Evolutionary conservation across 2,888 invertebrate genomes (phyloP).

Genomic region (Acleris literana): DNA sequence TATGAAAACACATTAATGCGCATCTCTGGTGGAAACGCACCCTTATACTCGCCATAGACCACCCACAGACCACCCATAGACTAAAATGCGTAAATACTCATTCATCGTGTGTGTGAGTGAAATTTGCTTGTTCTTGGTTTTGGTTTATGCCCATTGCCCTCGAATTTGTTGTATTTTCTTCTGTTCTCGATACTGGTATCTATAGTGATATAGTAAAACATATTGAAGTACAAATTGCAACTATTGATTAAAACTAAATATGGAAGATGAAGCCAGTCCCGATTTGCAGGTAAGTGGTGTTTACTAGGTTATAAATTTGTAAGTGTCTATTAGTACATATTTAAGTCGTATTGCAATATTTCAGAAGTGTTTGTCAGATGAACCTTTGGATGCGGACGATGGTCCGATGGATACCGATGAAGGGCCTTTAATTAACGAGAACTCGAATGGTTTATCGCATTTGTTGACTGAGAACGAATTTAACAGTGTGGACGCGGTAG

Average conservation of each 20-base stretch:
- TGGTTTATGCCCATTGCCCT: constrained; percentile 11
- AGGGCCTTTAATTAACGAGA: constrained; percentile 75
- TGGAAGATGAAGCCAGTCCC: constrained; percentile 71
- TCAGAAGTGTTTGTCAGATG: constrained; percentile 72
- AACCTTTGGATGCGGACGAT: constrained; percentile 44
- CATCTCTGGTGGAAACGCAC: too few relatives aligned
- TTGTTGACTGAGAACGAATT: constrained; percentile 75
- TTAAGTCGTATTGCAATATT: constrained; percentile 41
- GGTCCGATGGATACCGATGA: constrained; percentile 73
- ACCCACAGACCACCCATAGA: constrained; percentile 13
- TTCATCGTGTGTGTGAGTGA: constrained; percentile 9
- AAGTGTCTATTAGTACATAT: constrained; percentile 28
- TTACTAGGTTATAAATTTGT: constrained; percentile 42
- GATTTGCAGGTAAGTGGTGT: constrained; percentile 66
- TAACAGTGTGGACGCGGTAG: constrained; percentile 72
- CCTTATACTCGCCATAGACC: constrained; percentile 17
- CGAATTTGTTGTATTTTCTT: constrained; percentile 25
- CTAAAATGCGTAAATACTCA: constrained; percentile 1
- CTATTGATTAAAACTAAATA: constrained; percentile 40
- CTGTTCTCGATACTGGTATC: constrained; percentile 34
- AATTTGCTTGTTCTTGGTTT: constrained; percentile 22
- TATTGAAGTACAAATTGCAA: constrained; percentile 27
- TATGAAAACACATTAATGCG: too few relatives aligned
- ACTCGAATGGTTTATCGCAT: constrained; percentile 76
- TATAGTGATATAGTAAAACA: constrained; percentile 24